Evolutionary conservation across 2,797 vertebrate genomes (phyloP).

Genomic region (Morelia viridis): DNA sequence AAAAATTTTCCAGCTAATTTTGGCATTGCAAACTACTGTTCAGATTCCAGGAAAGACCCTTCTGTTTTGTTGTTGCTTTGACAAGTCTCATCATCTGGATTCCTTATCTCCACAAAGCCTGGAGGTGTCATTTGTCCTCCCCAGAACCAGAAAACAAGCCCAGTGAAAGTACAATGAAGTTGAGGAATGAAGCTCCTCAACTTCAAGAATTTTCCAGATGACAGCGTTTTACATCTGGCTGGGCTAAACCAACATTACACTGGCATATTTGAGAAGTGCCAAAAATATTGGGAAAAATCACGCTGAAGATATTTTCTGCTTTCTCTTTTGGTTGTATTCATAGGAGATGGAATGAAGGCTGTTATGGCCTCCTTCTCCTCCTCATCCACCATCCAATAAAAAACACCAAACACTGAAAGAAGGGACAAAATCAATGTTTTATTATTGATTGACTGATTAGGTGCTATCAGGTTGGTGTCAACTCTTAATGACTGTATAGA

Average conservation of each 20-base stretch:
- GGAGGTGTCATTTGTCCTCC: neutral
- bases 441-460: no score
- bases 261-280: neutral
- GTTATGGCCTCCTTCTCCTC: no score
- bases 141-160: accelerated
- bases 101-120: neutral
- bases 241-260: neutral
- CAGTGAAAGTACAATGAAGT: neutral
- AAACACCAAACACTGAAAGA: no score
- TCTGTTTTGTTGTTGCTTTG: neutral
- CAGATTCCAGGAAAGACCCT: neutral
- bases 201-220: no score
- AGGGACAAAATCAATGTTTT: no score
- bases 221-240: neutral
- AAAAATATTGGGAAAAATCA: neutral
- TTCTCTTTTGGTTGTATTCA: neutral
- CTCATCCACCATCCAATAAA: no score
- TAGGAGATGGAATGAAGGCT: neutral
- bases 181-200: neutral
- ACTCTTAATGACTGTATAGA: no score
- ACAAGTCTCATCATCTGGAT: neutral
- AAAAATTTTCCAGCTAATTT: neutral
- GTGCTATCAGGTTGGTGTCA: no score
- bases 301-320: neutral
- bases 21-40: neutral